Conservation (phyloP, 2,797 vertebrate species). For the Sandelia bainsii region DNA sequence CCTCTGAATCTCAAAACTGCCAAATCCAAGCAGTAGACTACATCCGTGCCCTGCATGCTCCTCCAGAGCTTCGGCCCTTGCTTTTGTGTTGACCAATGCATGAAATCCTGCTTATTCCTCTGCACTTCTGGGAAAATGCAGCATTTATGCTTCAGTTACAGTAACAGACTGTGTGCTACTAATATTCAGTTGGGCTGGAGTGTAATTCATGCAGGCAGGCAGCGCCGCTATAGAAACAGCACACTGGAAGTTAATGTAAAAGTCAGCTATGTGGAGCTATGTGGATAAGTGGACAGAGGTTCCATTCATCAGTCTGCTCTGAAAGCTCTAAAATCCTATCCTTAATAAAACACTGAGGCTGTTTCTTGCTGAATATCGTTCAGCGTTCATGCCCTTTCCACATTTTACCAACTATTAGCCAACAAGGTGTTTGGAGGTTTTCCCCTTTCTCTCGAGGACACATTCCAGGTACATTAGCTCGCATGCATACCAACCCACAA, state of each 20-base stretch:
- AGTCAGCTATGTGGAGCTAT: conserved; percentile 67
- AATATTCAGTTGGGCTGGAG: conserved; percentile 50
- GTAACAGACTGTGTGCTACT: conserved; percentile 57
- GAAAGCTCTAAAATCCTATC: conserved; percentile 59
- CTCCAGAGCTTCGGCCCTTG: conserved; percentile 32
- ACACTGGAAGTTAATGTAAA: conserved; percentile 66
- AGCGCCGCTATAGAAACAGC: conserved; percentile 44
- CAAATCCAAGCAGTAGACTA: conserved; percentile 14
- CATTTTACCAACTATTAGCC: conserved; percentile 13
- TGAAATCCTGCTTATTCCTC: conserved; percentile 53
- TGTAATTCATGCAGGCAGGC: conserved; percentile 57
- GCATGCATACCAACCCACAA: conserved; percentile 26
- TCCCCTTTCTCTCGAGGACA: conserved; percentile 7
- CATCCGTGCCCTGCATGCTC: conserved; percentile 49
- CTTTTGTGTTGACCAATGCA: conserved; percentile 56
- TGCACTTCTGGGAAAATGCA: conserved; percentile 43
- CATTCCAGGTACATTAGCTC: conserved; percentile 35
- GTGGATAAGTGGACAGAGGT: conserved; percentile 69
- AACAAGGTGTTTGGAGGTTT: background rate
- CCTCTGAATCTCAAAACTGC: conserved; percentile 23
- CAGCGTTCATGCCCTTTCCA: conserved; percentile 36
- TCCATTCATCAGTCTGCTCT: conserved; percentile 74
- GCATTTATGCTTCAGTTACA: conserved; percentile 60
- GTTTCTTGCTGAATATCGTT: conserved; percentile 36
- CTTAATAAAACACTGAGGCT: conserved; percentile 51